Percentiles rank a stretch among this genome's conserved stretches.
phyloP scores from a whole-genome alignment of 2,797 vertebrate genomes.

The Rhinella marina region DNA sequence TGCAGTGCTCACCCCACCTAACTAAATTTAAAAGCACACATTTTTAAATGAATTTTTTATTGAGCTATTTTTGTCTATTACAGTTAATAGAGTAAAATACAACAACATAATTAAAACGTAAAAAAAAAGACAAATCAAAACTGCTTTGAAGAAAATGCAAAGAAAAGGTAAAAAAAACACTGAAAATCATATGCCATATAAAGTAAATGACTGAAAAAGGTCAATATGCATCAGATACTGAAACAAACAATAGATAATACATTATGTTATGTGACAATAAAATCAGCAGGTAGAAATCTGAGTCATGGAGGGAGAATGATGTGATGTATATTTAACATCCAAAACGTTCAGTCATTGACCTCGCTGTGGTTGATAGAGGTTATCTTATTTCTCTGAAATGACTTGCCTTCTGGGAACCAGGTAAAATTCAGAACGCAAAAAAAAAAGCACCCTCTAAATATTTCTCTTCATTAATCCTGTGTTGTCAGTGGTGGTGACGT shows the following conservation, averaged over 20 bases:
- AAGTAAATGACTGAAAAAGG: not conserved
- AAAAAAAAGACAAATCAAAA: too few species aligned
- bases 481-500: not conserved
- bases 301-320: slow-evolving; percentile 50
- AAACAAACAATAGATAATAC: too few species aligned
- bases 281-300: not conserved
- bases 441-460: not conserved
- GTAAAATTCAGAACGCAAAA: slow-evolving; percentile 17
- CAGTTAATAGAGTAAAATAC: not conserved
- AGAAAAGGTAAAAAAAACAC: not conserved
- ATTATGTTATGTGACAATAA: not conserved
- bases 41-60: too few species aligned
- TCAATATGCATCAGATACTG: too few species aligned
- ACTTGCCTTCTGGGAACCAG: slow-evolving; percentile 50
- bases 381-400: slow-evolving; percentile 55
- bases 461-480: not conserved
- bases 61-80: not conserved
- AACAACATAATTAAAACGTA: too few species aligned
- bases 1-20: too few species aligned
- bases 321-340: slow-evolving; percentile 46
- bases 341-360: slow-evolving; percentile 57
- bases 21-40: too few species aligned
- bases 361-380: slow-evolving; percentile 42
- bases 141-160: not conserved
- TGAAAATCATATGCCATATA: not conserved